Conservation (phyloP, 1,140 invertebrate genomes). For the Tigriopus japonicus region DNA sequence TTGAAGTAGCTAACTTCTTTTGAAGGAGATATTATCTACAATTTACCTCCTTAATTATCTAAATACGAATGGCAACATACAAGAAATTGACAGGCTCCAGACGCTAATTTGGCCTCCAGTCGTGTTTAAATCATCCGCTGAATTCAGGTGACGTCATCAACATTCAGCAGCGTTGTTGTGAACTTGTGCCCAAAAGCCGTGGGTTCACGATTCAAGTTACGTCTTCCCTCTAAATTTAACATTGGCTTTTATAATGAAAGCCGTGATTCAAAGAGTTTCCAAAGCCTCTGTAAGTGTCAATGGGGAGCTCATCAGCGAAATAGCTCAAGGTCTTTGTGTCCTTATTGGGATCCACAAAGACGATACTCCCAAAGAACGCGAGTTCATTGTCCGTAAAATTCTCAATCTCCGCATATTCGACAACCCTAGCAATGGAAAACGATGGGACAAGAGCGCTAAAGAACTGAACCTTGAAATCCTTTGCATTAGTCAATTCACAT, state of each 20-base stretch:
- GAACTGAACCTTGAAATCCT: conserved; percentile 1
- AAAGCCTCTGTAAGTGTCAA: conserved; percentile 1
- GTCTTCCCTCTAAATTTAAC: no score
- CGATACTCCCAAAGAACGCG: background rate
- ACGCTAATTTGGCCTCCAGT: no score
- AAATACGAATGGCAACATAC: no score
- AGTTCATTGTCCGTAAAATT: background rate
- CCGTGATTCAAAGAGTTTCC: background rate
- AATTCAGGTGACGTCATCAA: no score
- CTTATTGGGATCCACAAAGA: conserved; percentile 9
- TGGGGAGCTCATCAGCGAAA: background rate
- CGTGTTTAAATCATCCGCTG: no score
- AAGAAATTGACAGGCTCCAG: no score
- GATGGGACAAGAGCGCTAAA: conserved; percentile 7
- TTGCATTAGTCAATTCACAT: conserved; percentile 12
- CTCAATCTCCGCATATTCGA: background rate
- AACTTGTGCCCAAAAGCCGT: no score
- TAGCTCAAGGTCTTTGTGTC: background rate
- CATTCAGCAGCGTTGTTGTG: no score
- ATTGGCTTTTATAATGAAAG: background rate
- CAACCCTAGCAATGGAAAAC: background rate
- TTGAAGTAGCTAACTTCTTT: no score
- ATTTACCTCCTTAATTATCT: no score
- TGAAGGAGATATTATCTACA: no score
- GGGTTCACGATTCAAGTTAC: no score